Evolutionary conservation across 2,888 invertebrate species (phyloP), one percentile per base, ranked within the genome.

Genomic region (Rugalucina vietnamica): DNA sequence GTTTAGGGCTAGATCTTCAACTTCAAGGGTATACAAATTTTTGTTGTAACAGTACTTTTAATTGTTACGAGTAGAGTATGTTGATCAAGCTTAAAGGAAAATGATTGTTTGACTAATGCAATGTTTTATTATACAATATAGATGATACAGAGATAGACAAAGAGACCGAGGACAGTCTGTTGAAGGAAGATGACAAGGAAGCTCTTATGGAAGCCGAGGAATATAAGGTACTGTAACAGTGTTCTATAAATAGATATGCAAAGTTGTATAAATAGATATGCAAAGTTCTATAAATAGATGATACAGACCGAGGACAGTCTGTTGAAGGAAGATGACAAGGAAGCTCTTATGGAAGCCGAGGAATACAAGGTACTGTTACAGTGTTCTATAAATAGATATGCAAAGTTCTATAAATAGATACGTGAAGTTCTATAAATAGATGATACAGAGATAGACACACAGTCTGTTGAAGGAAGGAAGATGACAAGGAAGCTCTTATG

Each of bases 331-430:
- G 65, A 65, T 65, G 65, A 65, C 14, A 65, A 65, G 18, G 65
- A 65, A 34, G 10, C 8, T 5, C 5, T 65, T 14, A 34, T 65
- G 65, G 65, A 65, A 1, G 1, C 65, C 21, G 34, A 65, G 34
- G 65, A 65, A 34, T 65, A 65, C 18, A 65, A 65, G 65, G 65
- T 65, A 65, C n/a, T n/a, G n/a, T n/a, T n/a, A n/a, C n/a, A n/a
- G n/a, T n/a, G n/a, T n/a, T n/a, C n/a, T n/a, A n/a, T n/a, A n/a
- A n/a, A n/a, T n/a, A n/a, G n/a, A n/a, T n/a, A n/a, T n/a, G n/a
- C n/a, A n/a, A n/a, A n/a, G n/a, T n/a, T n/a, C n/a, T n/a, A n/a
- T n/a, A n/a, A n/a, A n/a, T n/a, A n/a, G n/a, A n/a, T n/a, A n/a
- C n/a, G n/a, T n/a, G n/a, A n/a, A n/a, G 8, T 54, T 54, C n/a